A percentile compares a stretch with the other conserved stretches of the same genome.
These are phyloP conservation scores for Choloepus didactylus DNA, from an alignment of 2,797 vertebrate species.

Conservation along the genomic window DNA sequence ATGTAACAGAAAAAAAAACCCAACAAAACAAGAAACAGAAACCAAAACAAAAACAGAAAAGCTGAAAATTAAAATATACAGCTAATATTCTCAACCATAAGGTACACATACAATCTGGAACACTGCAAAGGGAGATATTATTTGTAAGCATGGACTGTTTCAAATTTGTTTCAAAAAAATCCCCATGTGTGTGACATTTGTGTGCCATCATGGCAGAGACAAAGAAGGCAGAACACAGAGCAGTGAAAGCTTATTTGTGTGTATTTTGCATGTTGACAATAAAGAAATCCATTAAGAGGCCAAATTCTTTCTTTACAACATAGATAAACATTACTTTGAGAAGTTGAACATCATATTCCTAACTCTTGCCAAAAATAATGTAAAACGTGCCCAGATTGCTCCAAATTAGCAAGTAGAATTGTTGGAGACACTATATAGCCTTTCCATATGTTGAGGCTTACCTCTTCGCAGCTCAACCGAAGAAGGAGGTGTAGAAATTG, in stretches of 20 bases:
- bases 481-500: neutral
- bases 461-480: conserved; percentile 55
- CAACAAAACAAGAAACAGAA: neutral
- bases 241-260: neutral
- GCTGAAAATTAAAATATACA: neutral
- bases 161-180: conserved; percentile 25
- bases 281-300: conserved; percentile 45
- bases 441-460: conserved; percentile 43
- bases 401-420: conserved; percentile 52
- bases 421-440: conserved; percentile 46
- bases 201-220: neutral
- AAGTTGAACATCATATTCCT: conserved; percentile 47
- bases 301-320: conserved; percentile 51
- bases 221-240: neutral
- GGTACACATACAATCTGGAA: neutral
- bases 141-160: neutral
- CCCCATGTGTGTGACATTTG: neutral
- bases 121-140: neutral
- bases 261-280: conserved; percentile 42
- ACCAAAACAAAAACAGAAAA: neutral
- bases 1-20: neutral
- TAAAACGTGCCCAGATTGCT: conserved; percentile 60
- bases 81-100: neutral
- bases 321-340: conserved; percentile 45
- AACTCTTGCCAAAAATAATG: conserved; percentile 57